Conservation (phyloP, 30 jellyfish, hydroid and myxozoan genomes). For the Haliclystus octoradiatus region DNA sequence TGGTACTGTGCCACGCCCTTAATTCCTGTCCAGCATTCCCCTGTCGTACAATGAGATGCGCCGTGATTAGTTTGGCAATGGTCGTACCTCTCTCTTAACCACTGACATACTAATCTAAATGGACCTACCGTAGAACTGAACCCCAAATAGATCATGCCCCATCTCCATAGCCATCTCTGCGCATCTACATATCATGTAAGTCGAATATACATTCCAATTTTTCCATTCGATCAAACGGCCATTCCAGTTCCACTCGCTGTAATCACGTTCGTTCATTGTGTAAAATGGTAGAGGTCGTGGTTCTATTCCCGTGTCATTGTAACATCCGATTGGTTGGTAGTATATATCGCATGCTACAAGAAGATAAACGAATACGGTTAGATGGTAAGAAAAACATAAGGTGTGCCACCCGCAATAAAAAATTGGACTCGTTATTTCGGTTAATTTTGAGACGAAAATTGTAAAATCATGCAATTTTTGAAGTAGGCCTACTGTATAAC, state of each 20-base stretch:
- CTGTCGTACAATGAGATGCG: constrained; percentile 6
- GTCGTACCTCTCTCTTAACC: background rate
- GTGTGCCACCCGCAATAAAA: too few relatives aligned
- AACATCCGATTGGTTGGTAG: constrained; percentile 63
- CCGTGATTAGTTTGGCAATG: background rate
- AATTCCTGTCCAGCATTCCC: constrained; percentile 79
- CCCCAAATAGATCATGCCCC: constrained; percentile 35
- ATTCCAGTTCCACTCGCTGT: constrained; percentile 37
- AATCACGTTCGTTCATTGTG: constrained; percentile 61
- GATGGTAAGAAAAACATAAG: too few relatives aligned
- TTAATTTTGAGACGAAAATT: background rate
- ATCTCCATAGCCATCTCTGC: constrained; percentile 36
- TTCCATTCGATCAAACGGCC: constrained; percentile 62
- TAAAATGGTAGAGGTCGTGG: constrained; percentile 77
- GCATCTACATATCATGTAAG: constrained; percentile 62
- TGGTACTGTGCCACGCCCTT: background rate
- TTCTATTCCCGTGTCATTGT: constrained; percentile 7
- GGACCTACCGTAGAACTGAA: constrained; percentile 57
- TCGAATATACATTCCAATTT: constrained; percentile 59
- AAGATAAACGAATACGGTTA: too few relatives aligned
- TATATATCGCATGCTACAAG: constrained; percentile 42
- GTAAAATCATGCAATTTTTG: too few relatives aligned
- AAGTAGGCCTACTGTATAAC: too few relatives aligned
- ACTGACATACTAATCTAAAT: background rate
- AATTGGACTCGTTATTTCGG: too few relatives aligned